Base-by-base conservation (phyloP, 2,113 vertebrate genomes). In the Calonectris borealis region DNA sequence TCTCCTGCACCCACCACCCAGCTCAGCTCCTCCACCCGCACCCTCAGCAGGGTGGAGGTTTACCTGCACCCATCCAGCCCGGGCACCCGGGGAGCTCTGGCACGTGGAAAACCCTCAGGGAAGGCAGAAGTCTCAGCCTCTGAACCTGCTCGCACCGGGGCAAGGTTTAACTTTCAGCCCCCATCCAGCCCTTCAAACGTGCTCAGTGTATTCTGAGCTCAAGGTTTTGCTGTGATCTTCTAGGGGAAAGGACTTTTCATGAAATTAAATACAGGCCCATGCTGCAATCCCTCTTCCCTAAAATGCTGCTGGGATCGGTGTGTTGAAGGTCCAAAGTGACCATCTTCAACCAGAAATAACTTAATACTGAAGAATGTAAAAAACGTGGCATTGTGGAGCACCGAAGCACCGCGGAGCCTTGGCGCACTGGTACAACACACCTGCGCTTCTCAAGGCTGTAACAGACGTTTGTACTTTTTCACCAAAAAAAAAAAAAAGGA, bases 341-440 rank as follows among this genome's bases (percentile, higher is more conserved):
- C 0, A 0, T 3, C 77, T 44, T 61, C 48, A 68, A 22, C 14
- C 66, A 76, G 44, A 76, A 65, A 46, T n/a, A 34, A 51, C 54
- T 49, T 29, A 25, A 38, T 29, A n/a, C 12, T 9, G 76, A 46
- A 46, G 34, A 64, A 11, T 9, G 4, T 7, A 49, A 61, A 66
- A 49, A 22, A 4, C 0, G 1, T 0, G 3, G 70, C 5, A 7
- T 4, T 1, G 6, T 2, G 4, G 70, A 26, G 75, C 16, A 9
- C n/a, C 21, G 68, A 25, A 68, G 36, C 18, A 7, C 40, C 0
- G 2, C 2, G 0, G 22, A 60, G 46, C 71, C 57, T 20, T 4
- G 55, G 26, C 2, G 3, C n/a, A 1, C 21, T 5, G 29, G n/a
- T 13, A 8, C 21, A 5, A 36, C 29, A 6, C 4, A 2, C 14